Evolutionary conservation across 2,113 vertebrate species (phyloP).

Genomic region (Apistogramma diplotaenia): DNA sequence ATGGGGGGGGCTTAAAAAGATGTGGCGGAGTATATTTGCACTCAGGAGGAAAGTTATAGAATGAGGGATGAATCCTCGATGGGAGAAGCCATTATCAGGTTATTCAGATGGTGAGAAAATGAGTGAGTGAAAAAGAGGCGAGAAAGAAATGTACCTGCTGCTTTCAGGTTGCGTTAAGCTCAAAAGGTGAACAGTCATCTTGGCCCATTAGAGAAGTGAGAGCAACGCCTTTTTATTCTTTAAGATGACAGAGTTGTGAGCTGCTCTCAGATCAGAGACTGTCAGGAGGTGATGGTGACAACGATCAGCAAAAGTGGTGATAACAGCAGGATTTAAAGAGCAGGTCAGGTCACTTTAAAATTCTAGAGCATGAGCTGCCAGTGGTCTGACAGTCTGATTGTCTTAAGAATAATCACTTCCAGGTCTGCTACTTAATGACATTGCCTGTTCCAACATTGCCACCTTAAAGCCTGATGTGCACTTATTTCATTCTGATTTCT

Average conservation of each 20-base stretch:
- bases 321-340: not conserved
- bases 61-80: slow-evolving; percentile 60
- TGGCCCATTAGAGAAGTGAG: slow-evolving; percentile 43
- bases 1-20: slow-evolving; percentile 54
- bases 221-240: slow-evolving; percentile 24
- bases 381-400: slow-evolving; percentile 28
- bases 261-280: slow-evolving; percentile 47
- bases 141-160: slow-evolving; percentile 11
- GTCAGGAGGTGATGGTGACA: slow-evolving; percentile 11
- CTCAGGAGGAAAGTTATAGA: slow-evolving; percentile 56
- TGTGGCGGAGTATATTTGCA: slow-evolving; percentile 68
- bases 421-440: slow-evolving; percentile 27
- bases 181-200: slow-evolving; percentile 57
- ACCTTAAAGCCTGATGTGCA: not conserved
- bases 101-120: not conserved
- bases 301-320: not conserved
- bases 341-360: slow-evolving; percentile 26
- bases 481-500: not conserved
- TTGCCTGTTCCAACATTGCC: not conserved
- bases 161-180: slow-evolving; percentile 49
- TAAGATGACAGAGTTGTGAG: slow-evolving; percentile 41
- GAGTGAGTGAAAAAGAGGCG: not conserved
- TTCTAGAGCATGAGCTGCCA: slow-evolving; percentile 15
- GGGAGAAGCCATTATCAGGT: slow-evolving; percentile 53
- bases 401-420: slow-evolving; percentile 37